phyloP scores from a whole-genome alignment of 2,797 vertebrate species.

The Synaphobranchus kaupii region DNA sequence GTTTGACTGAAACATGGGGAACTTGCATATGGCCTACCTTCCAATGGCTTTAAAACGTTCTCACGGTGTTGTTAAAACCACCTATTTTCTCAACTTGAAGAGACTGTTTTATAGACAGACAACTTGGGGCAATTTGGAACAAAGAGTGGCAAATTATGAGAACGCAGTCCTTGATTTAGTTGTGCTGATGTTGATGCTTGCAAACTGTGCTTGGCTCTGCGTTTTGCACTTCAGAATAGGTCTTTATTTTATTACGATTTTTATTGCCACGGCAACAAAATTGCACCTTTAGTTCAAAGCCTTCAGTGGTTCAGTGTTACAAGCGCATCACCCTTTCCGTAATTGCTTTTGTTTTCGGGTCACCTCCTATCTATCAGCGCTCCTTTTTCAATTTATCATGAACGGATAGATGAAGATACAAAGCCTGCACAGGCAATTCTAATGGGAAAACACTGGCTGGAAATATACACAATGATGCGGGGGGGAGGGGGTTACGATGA shows the following conservation, averaged over 20 bases:
- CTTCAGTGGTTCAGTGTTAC: constrained; percentile 44
- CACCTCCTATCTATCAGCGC: constrained; percentile 76
- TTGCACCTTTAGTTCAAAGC: constrained; percentile 58
- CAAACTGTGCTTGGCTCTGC: constrained; percentile 64
- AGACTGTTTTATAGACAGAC: background rate
- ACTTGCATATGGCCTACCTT: background rate
- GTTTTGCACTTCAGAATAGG: constrained; percentile 57
- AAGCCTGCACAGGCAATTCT: constrained; percentile 59
- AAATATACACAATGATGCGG: constrained; percentile 55
- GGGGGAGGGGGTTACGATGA: constrained; percentile 52
- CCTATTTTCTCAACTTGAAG: background rate
- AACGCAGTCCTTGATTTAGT: constrained; percentile 59
- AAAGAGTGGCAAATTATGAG: constrained; percentile 45
- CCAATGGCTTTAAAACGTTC: background rate
- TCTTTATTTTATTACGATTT: constrained; percentile 46
- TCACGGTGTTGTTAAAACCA: background rate
- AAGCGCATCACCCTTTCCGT: constrained; percentile 55
- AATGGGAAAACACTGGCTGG: constrained; percentile 34
- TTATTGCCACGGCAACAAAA: constrained; percentile 70
- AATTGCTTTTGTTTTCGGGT: constrained; percentile 82
- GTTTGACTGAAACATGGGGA: background rate
- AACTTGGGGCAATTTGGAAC: constrained; percentile 24
- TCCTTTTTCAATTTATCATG: constrained; percentile 84
- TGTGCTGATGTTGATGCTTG: constrained; percentile 70
- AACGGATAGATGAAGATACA: constrained; percentile 75